Conservation (phyloP, 2,888 invertebrate genomes). For the Synergus itoensis region DNA sequence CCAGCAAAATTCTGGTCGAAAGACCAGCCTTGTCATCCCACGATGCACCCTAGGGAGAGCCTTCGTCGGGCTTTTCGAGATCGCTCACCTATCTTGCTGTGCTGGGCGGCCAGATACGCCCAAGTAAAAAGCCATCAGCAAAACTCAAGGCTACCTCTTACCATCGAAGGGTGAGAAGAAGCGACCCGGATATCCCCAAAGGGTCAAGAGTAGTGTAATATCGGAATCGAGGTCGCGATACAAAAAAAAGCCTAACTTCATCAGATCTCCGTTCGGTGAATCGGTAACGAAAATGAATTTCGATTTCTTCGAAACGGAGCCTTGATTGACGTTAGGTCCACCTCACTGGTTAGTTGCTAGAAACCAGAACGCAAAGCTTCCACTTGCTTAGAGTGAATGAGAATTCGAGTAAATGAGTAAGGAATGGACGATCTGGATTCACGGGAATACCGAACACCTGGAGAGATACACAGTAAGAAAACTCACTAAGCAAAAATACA, state of each 20-base stretch:
- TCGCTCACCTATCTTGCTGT: slow-evolving; percentile 63
- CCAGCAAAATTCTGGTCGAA: slow-evolving; percentile 72
- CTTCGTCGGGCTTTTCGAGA: slow-evolving; percentile 68
- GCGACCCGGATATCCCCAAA: neutral
- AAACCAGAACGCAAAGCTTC: slow-evolving; percentile 34
- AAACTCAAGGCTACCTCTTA: neutral
- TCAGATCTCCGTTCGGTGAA: neutral
- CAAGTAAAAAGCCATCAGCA: slow-evolving; percentile 40
- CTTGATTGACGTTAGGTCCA: slow-evolving; percentile 15
- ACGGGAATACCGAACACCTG: slow-evolving; percentile 36
- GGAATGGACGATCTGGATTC: slow-evolving; percentile 21
- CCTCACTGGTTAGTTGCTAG: slow-evolving; percentile 30
- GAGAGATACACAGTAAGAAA: slow-evolving; percentile 31
- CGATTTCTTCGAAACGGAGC: slow-evolving; percentile 3
- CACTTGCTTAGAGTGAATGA: slow-evolving; percentile 38
- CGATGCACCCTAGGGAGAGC: slow-evolving; percentile 73
- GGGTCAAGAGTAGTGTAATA: slow-evolving; percentile 22
- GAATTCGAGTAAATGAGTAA: slow-evolving; percentile 25
- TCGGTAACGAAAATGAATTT: slow-evolving; percentile 9
- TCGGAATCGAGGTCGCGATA: slow-evolving; percentile 16
- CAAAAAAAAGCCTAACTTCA: neutral
- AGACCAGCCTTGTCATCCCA: slow-evolving; percentile 68
- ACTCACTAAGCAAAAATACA: neutral
- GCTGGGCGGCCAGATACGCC: slow-evolving; percentile 47
- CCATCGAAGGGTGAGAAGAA: neutral